Percentiles rank a stretch among this genome's conserved stretches.
Evolutionary conservation across 2,113 vertebrate genomes (phyloP).

Genomic region (Apaloderma vittatum): DNA sequence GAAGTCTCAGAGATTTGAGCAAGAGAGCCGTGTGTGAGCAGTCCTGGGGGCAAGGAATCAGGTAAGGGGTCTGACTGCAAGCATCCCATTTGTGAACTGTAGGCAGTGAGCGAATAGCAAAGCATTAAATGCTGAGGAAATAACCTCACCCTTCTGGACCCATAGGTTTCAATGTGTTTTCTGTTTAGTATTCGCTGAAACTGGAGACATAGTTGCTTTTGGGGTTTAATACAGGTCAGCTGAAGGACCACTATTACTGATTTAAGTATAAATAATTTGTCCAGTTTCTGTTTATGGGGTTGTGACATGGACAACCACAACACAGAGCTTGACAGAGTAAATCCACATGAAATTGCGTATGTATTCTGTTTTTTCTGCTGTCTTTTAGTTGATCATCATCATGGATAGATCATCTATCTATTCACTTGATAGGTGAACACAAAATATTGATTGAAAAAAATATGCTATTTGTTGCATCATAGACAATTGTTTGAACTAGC

Average conservation of each 20-base stretch:
- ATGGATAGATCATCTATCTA: not conserved
- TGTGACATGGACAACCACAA: not conserved
- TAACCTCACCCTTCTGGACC: not conserved
- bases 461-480: not conserved
- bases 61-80: not conserved
- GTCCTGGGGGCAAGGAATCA: not conserved
- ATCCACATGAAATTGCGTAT: not conserved
- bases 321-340: not conserved
- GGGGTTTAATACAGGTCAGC: not conserved
- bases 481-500: not conserved
- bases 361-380: not conserved
- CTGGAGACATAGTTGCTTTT: not conserved
- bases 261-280: not conserved
- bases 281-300: not conserved
- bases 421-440: not conserved
- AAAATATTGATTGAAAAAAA: not conserved
- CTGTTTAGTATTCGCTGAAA: not conserved
- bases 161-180: not conserved
- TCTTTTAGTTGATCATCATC: not conserved
- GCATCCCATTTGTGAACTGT: not conserved
- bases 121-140: not conserved
- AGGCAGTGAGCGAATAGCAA: not conserved
- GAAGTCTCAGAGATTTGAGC: not conserved
- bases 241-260: not conserved
- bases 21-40: not conserved